Evolutionary conservation across 2,113 vertebrate species (phyloP).

Genomic region (Rhea pennata): DNA sequence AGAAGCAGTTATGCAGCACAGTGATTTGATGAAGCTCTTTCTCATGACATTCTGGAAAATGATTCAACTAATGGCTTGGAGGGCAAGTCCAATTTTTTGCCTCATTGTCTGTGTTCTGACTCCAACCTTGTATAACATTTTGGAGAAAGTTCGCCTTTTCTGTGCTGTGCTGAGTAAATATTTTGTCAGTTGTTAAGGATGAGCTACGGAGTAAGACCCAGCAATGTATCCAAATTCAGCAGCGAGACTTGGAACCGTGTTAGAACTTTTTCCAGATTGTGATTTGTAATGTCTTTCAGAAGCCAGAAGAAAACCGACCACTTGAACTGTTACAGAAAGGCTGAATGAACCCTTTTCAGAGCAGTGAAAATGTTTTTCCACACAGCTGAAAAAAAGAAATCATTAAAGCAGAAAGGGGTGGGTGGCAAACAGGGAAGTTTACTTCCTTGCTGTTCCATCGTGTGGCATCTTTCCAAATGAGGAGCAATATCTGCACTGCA

Average conservation of each 20-base stretch:
- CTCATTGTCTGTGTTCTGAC: conserved; percentile 84
- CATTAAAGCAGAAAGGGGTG: conserved; percentile 33
- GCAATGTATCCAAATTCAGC: conserved; percentile 81
- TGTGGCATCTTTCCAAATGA: neutral
- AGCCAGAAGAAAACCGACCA: conserved; percentile 81
- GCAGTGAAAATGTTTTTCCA: conserved; percentile 60
- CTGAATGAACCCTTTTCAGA: conserved; percentile 78
- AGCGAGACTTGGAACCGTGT: conserved; percentile 76
- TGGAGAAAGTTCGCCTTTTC: conserved; percentile 82
- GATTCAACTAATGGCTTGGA: conserved; percentile 72
- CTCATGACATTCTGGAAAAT: conserved; percentile 81
- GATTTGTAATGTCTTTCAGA: conserved; percentile 78
- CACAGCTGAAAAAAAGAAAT: conserved; percentile 11
- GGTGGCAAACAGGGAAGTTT: neutral
- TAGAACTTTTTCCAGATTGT: conserved; percentile 82
- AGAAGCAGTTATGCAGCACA: conserved; percentile 3
- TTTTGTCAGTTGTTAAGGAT: conserved; percentile 92
- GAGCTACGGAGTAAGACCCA: conserved; percentile 79
- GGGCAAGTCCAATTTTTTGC: conserved; percentile 78
- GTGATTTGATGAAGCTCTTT: conserved; percentile 46
- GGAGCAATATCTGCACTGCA: neutral
- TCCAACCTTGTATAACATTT: conserved; percentile 84
- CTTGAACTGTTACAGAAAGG: conserved; percentile 73
- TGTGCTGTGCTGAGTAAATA: conserved; percentile 86
- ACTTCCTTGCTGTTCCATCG: neutral